phyloP scores from a whole-genome alignment of 1,140 invertebrate genomes.

The Dryas iulia region DNA sequence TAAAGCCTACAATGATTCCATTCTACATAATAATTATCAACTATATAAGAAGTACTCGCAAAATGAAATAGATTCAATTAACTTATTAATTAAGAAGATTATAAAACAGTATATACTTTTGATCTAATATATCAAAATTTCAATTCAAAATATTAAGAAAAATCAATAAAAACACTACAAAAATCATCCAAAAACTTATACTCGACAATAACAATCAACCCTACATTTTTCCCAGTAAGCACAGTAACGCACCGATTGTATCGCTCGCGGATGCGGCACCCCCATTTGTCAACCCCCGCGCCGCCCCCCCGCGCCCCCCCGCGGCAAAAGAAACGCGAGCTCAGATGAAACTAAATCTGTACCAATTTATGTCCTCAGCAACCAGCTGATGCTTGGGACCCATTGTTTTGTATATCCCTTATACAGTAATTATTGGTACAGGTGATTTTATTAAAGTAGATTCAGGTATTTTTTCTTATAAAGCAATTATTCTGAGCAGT shows the following conservation, averaged over 20 bases:
- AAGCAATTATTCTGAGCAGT: no score
- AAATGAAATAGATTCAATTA: no score
- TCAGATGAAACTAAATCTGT: conserved; percentile 68
- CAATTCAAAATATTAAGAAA: background rate
- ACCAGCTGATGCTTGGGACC: conserved; percentile 19
- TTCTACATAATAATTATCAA: no score
- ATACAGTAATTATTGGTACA: background rate
- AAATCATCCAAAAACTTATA: background rate
- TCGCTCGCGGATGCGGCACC: conserved; percentile 76
- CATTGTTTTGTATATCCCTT: background rate
- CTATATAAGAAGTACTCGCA: no score
- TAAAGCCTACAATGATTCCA: no score
- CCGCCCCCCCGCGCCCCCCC: conserved; percentile 46
- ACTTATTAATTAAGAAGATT: no score
- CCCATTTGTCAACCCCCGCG: conserved; percentile 71
- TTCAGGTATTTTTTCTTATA: no score
- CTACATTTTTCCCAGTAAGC: conserved; percentile 69
- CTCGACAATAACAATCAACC: conserved; percentile 40
- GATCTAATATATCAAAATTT: no score
- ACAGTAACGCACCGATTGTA: conserved; percentile 78
- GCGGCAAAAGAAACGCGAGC: conserved; percentile 68
- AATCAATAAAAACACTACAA: background rate
- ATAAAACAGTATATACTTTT: no score
- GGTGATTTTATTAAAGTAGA: no score
- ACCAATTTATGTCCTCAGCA: conserved; percentile 60